Conservation (phyloP, 2,888 invertebrate species). For the Machimus atricapillus region DNA sequence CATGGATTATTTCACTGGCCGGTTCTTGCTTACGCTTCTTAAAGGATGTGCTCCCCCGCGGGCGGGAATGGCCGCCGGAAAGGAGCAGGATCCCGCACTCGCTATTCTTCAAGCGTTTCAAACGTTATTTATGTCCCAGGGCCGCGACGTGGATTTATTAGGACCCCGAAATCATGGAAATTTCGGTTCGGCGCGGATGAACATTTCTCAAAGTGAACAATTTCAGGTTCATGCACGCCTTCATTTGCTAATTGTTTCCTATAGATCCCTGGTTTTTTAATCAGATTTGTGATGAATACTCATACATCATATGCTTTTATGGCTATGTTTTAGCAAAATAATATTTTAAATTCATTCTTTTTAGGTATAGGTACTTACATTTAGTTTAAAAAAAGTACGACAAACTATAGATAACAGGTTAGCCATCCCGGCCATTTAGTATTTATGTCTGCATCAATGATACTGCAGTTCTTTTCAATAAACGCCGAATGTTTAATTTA, state of each 20-base stretch:
- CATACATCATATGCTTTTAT: no score
- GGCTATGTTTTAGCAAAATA: no score
- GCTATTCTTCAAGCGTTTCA: conserved; percentile 24
- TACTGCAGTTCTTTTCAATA: no score
- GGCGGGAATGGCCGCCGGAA: neutral
- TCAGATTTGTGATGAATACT: neutral
- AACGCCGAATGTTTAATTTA: no score
- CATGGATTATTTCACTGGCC: conserved; percentile 25
- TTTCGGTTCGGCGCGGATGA: neutral
- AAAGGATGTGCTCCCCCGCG: conserved; percentile 1
- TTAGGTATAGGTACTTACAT: no score
- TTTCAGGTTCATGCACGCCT: neutral
- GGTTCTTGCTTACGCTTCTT: conserved; percentile 16
- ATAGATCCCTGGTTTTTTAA: neutral
- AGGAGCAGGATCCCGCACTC: neutral
- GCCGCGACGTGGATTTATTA: conserved; percentile 21
- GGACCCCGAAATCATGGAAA: conserved; percentile 7
- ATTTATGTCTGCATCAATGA: no score
- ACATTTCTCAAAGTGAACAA: conserved; percentile 16
- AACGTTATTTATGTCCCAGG: conserved; percentile 4
- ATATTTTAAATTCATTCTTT: no score
- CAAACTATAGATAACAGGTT: no score
- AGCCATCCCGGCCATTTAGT: no score
- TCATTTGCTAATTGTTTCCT: neutral
- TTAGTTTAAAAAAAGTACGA: no score